Base-by-base conservation (phyloP, 2,113 vertebrate genomes). In the Oryctolagus cuniculus region DNA sequence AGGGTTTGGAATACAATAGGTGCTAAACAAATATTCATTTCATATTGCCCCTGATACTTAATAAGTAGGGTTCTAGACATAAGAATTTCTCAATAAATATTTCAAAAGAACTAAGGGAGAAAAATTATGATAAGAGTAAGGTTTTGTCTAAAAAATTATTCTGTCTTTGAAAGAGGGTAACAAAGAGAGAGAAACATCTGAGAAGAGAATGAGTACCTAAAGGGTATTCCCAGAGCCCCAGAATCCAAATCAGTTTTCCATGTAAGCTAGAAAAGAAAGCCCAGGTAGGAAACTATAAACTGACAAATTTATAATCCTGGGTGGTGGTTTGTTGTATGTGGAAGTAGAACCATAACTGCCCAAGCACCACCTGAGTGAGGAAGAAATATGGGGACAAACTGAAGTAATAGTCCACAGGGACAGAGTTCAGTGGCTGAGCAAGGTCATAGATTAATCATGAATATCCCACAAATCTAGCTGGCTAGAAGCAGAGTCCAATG, bases 341-440 rank as follows among this genome's bases (percentile, higher is more conserved):
- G 75, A 84, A 19, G 13, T 44, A 85, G 55, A 93, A 55, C 13
- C 29, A 81, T 3, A 53, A 36, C 21, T 81, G 25, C 10, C 6
- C n/a, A 91, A 55, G 4, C 21, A 72, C 44, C 16, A 94, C 16
- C 53, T 44, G 8, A 91, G 10, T 66, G 34, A 53, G 22, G 8
- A n/a, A 77, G 34, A 91, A 93, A 36, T 81, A 2, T 91, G 36
- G 77, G n/a, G 44, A 44, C 11, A 89, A 86, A 70, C n/a, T 75
- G 70, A 21, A 85, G 17, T 31, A 87, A 77, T 44, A 73, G 3
- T 69, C 19, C 22, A 77, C 24, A 95, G 31, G 27, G 61, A 73
- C 17, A 89, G 25, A 89, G 38, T 77, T 84, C 25, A 51, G 25
- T 78, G 74, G 75, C 44, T 81, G 34, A 92, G 49, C 0, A 49